Evolutionary conservation across 2,113 vertebrate species (phyloP).

Genomic region (Odontesthes bonariensis): DNA sequence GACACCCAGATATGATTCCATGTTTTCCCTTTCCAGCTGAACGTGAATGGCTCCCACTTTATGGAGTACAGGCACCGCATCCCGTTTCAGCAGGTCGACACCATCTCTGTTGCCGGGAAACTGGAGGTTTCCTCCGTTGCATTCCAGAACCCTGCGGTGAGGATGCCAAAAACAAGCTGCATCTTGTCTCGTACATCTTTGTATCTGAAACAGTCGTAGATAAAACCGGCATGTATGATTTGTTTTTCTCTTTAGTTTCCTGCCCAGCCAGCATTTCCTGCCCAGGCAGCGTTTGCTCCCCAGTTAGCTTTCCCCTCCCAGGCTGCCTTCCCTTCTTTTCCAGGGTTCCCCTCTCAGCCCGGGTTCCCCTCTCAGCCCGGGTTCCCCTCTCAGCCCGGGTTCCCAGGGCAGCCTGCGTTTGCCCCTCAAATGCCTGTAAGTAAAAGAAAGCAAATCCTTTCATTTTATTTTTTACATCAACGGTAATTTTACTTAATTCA

Average conservation of each 20-base stretch:
- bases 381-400: slow-evolving; percentile 49
- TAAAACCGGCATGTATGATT: not conserved
- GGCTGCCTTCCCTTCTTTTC: not conserved
- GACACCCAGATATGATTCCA: not conserved
- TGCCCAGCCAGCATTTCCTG: slow-evolving; percentile 19
- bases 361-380: slow-evolving; percentile 20
- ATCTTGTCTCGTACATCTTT: too few relatives aligned
- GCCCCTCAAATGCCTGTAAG: slow-evolving; percentile 59
- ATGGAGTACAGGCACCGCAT: slow-evolving; percentile 70
- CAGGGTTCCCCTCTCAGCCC: slow-evolving; percentile 44
- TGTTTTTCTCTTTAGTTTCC: slow-evolving; percentile 9
- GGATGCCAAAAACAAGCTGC: slow-evolving; percentile 1
- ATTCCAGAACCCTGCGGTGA: slow-evolving; percentile 73
- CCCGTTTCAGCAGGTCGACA: slow-evolving; percentile 61
- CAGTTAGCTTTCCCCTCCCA: slow-evolving; percentile 7
- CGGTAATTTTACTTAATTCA: too few relatives aligned
- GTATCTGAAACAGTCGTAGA: too few relatives aligned
- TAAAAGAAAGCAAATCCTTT: not conserved
- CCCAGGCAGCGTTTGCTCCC: not conserved
- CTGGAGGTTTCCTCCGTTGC: slow-evolving; percentile 77
- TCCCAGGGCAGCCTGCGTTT: slow-evolving; percentile 8
- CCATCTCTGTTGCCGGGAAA: slow-evolving; percentile 66
- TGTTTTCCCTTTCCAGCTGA: slow-evolving; percentile 74
- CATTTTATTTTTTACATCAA: not conserved
- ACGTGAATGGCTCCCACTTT: slow-evolving; percentile 73